These are phyloP conservation scores for Drosophila neoperkinsi DNA, from an alignment of 2,888 invertebrate species.

Conservation along the genomic window DNA sequence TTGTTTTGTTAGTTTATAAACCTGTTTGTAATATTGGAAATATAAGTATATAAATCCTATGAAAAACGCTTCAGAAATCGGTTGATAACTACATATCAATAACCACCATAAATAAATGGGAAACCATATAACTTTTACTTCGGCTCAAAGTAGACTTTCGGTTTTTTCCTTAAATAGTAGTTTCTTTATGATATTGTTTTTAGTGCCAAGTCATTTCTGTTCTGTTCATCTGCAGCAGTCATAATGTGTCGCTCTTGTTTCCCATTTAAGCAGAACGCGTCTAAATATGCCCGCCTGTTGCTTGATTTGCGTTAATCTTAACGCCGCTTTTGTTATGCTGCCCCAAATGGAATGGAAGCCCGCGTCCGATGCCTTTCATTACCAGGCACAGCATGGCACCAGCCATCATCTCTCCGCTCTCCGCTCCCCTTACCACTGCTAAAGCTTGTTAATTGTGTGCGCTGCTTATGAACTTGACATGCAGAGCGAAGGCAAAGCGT, in stretches of 20 bases:
- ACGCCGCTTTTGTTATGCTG: constrained; percentile 56
- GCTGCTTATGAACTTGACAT: constrained; percentile 72
- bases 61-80: not conserved
- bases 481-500: constrained; percentile 52
- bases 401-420: constrained; percentile 1
- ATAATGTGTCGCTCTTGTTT: constrained; percentile 45
- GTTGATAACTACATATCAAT: not conserved
- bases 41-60: not conserved
- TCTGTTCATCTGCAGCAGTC: constrained; percentile 11
- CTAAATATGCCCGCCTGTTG: constrained; percentile 52
- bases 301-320: constrained; percentile 66
- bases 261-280: constrained; percentile 35
- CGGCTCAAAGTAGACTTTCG: not conserved
- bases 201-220: constrained; percentile 4
- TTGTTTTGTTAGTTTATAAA: not conserved
- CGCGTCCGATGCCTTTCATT: constrained; percentile 48
- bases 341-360: constrained; percentile 34
- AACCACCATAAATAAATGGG: constrained; percentile 4
- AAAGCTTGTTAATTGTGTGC: constrained; percentile 59
- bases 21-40: not conserved
- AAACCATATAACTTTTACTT: constrained; percentile 5
- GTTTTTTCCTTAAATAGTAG: constrained; percentile 11
- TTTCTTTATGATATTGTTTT: constrained; percentile 7
- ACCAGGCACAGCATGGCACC: constrained; percentile 58
- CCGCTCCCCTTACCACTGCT: not conserved